Conservation (phyloP, 2,888 invertebrate species). For the Metallyticus violacea region DNA sequence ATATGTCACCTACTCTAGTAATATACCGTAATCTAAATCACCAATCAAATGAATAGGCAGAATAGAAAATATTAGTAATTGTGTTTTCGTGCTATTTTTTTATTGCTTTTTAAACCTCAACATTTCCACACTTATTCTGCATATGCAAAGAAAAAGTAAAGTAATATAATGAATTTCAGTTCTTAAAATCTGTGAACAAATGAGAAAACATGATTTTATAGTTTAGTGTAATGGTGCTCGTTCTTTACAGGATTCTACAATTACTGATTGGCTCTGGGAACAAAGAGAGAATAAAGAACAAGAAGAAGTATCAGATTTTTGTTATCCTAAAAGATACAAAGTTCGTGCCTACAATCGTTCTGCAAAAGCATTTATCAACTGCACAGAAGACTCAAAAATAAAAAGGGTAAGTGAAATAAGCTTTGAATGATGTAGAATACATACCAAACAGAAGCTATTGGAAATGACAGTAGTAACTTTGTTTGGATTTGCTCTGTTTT, state of each 20-base stretch:
- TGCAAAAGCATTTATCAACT: neutral
- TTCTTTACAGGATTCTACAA: slow-evolving; percentile 70
- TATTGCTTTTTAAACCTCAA: no score
- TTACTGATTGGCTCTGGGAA: slow-evolving; percentile 89
- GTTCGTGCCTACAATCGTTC: neutral
- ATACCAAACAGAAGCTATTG: no score
- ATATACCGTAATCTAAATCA: no score
- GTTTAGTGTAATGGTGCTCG: no score
- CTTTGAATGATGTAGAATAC: no score
- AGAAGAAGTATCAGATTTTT: slow-evolving; percentile 51
- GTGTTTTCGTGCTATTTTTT: no score
- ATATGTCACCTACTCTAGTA: no score
- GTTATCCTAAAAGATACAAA: neutral
- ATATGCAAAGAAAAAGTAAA: neutral
- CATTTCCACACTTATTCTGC: no score
- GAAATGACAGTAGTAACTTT: no score
- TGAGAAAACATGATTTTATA: neutral
- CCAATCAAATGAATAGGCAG: no score
- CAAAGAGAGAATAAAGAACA: slow-evolving; percentile 77
- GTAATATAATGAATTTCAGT: neutral
- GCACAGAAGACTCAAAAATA: neutral
- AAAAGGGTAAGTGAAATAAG: neutral
- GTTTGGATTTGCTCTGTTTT: no score
- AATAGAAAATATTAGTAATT: no score
- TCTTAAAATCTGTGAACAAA: neutral